phyloP scores from a whole-genome alignment of 2,888 invertebrate genomes.

The Gonocerus acuteangulatus region DNA sequence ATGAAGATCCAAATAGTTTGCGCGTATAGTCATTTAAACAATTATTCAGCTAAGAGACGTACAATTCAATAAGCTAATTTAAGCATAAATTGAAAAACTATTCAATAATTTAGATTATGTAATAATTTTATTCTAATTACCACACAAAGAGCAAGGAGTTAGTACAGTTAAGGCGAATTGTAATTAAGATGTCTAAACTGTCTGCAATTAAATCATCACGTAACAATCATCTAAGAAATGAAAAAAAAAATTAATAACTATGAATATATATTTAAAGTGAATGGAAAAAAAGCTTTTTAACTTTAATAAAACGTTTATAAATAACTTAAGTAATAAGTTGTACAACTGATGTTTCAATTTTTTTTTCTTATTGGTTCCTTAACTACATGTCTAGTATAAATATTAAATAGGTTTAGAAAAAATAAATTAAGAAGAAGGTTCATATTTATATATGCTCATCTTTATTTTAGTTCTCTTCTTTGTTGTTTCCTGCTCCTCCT shows the following conservation, averaged over 20 bases:
- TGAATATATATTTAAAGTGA: background rate
- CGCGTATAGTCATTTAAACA: background rate
- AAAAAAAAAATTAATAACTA: background rate
- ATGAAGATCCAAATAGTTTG: background rate
- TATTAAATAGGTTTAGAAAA: background rate
- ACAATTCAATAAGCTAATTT: background rate
- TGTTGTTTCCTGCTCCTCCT: conserved; percentile 31
- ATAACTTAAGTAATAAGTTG: background rate
- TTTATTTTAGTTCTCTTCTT: conserved; percentile 28
- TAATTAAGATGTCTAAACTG: background rate
- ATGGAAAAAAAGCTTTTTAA: background rate
- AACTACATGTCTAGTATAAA: background rate
- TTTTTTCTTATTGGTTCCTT: background rate
- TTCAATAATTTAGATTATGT: background rate
- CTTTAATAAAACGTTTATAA: background rate
- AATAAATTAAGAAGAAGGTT: background rate
- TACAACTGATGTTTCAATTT: background rate
- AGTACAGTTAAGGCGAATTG: background rate
- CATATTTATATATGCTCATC: background rate
- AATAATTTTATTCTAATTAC: background rate
- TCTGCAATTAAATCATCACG: background rate
- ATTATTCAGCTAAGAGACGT: background rate
- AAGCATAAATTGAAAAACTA: conserved; percentile 1
- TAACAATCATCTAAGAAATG: background rate
- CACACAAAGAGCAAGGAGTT: background rate